These are phyloP conservation scores for Nothura maculosa DNA, from an alignment of 2,797 vertebrate species.

Conservation along the genomic window DNA sequence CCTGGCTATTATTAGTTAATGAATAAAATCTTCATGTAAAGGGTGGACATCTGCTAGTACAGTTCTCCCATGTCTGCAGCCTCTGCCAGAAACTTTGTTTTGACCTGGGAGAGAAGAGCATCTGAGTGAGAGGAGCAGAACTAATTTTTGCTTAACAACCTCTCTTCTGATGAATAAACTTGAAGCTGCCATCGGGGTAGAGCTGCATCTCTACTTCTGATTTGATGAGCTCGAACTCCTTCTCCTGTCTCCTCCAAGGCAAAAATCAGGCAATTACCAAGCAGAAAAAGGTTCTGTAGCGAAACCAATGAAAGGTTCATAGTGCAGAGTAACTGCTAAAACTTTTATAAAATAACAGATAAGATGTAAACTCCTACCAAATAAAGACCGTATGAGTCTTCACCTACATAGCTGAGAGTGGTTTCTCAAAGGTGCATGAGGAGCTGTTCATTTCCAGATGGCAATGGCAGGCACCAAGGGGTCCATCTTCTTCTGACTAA, in stretches of 20 bases:
- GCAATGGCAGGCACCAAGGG: neutral
- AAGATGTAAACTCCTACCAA: neutral
- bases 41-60: neutral
- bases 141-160: neutral
- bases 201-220: neutral
- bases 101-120: neutral
- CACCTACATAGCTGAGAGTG: neutral
- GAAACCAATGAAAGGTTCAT: slow-evolving; percentile 38
- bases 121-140: neutral
- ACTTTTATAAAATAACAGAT: neutral
- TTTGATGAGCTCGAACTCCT: slow-evolving; percentile 1
- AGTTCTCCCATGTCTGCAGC: rapidly evolving
- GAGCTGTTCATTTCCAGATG: neutral
- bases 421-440: neutral
- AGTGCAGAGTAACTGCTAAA: neutral
- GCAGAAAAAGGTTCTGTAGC: neutral
- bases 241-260: neutral
- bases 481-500: neutral
- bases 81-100: neutral
- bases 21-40: neutral
- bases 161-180: neutral
- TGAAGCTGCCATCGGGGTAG: neutral
- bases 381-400: neutral
- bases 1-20: neutral
- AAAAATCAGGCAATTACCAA: neutral